phyloP scores from a whole-genome alignment of 2,797 vertebrate species.

The Alca torda region DNA sequence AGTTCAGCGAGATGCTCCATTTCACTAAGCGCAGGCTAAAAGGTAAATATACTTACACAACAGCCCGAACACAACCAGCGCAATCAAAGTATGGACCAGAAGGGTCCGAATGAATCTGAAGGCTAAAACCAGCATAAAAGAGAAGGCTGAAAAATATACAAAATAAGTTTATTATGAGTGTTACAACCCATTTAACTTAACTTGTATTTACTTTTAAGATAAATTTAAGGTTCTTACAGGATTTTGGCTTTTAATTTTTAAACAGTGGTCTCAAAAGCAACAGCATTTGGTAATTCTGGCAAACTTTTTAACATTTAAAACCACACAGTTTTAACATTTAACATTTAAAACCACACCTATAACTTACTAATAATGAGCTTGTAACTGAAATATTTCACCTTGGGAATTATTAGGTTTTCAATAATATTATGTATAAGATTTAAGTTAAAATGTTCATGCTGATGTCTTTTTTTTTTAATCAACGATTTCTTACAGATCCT shows the following conservation, averaged over 20 bases:
- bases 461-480: neutral
- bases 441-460: neutral
- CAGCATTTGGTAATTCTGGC: neutral
- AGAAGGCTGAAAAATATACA: constrained; percentile 70
- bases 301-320: neutral
- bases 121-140: constrained; percentile 66
- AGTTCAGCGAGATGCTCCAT: neutral
- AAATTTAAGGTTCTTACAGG: neutral
- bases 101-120: constrained; percentile 74
- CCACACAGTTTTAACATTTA: neutral
- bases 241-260: neutral
- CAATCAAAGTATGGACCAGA: constrained; percentile 76
- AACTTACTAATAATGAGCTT: neutral
- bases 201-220: neutral
- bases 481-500: neutral
- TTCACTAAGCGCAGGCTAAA: neutral
- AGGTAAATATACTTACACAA: constrained; percentile 75
- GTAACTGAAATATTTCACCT: neutral
- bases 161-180: neutral
- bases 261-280: neutral
- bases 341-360: neutral
- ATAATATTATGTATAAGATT: neutral
- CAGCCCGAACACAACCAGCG: constrained; percentile 74
- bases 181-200: neutral
- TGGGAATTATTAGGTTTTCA: neutral